A percentile compares a stretch with the other conserved stretches of the same genome.
Evolutionary conservation across 1,140 invertebrate species (phyloP).

Genomic region (Aradophagus sp.): DNA sequence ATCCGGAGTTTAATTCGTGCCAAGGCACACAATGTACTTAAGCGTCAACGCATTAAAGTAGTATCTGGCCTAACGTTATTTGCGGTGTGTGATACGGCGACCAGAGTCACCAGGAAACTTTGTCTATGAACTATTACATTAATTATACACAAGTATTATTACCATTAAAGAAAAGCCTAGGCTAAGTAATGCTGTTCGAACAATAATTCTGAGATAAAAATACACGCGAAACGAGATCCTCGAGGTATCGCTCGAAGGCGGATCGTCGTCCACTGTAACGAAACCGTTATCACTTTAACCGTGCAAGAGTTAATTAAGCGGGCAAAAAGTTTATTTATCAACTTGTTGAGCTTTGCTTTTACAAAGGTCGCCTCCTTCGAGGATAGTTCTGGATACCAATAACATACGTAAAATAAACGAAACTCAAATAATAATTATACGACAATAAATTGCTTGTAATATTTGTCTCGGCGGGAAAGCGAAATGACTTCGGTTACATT

Average conservation of each 20-base stretch:
- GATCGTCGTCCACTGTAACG: no score
- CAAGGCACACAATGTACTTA: conserved; percentile 50
- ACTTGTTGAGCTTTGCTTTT: not conserved
- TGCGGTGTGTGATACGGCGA: conserved; percentile 55
- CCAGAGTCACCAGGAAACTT: conserved; percentile 44
- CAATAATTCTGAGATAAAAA: conserved; percentile 74
- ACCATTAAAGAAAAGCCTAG: conserved; percentile 60
- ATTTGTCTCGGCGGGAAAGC: conserved; percentile 10
- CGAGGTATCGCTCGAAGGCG: conserved; percentile 7
- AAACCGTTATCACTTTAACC: no score
- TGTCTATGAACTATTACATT: conserved; percentile 46
- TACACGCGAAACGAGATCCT: conserved; percentile 57
- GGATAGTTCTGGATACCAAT: not conserved
- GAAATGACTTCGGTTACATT: conserved; percentile 9
- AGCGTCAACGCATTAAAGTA: conserved; percentile 65
- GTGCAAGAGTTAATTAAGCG: no score
- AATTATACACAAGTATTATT: conserved; percentile 52
- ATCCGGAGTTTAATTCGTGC: conserved; percentile 11
- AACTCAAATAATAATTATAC: conserved; percentile 65
- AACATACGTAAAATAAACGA: conserved; percentile 62
- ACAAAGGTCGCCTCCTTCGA: conserved; percentile 11
- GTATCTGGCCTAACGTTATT: conserved; percentile 72
- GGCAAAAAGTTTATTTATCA: not conserved
- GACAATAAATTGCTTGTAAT: conserved; percentile 64
- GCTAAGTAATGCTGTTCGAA: conserved; percentile 75